Evolutionary conservation across 2,888 invertebrate species (phyloP).

Genomic region (Diaprepes abbreviatus): DNA sequence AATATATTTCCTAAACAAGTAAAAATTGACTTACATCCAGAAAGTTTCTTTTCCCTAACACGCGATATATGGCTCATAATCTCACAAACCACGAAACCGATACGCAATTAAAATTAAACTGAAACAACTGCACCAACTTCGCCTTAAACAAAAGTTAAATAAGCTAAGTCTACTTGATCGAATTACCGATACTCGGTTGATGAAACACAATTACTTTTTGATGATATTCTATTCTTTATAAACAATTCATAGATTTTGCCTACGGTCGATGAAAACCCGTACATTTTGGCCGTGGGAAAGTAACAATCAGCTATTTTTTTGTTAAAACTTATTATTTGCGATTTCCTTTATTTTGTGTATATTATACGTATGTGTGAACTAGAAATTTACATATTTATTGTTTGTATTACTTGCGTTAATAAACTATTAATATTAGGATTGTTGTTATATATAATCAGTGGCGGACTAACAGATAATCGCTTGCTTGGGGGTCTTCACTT

Average conservation of each 20-base stretch:
- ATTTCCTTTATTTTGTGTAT: neutral
- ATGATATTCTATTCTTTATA: conserved; percentile 37
- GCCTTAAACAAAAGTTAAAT: neutral
- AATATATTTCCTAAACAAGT: no score
- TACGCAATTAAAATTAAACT: no score
- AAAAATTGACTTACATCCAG: conserved; percentile 10
- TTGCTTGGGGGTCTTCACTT: no score
- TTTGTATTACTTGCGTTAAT: no score
- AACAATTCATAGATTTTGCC: conserved; percentile 34
- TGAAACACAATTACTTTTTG: conserved; percentile 39
- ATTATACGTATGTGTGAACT: no score
- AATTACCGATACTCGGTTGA: conserved; percentile 27
- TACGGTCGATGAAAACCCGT: conserved; percentile 36
- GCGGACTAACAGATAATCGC: no score
- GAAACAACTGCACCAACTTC: neutral
- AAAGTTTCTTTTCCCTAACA: neutral
- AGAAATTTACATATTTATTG: no score
- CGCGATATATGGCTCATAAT: neutral
- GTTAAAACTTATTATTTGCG: neutral
- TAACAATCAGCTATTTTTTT: neutral
- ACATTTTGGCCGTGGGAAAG: neutral
- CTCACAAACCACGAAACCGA: neutral
- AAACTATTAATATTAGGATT: no score
- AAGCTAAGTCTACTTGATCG: conserved; percentile 18
- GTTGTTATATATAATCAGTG: no score